These are phyloP conservation scores for Sitophilus oryzae DNA, from an alignment of 1,140 invertebrate genomes.

Conservation along the genomic window DNA sequence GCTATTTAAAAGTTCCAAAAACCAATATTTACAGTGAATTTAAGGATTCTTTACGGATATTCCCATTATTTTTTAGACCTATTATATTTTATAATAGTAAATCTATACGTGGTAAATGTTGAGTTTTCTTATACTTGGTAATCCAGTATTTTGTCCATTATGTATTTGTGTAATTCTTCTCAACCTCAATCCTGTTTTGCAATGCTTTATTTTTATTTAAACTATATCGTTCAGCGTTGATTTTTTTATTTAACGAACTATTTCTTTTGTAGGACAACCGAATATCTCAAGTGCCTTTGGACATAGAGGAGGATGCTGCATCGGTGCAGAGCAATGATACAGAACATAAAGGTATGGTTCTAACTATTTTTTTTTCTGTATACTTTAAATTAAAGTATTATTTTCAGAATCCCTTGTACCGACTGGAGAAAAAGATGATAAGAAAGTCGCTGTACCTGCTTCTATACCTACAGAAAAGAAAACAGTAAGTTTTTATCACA, in stretches of 20 bases:
- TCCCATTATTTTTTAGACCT: too few relatives aligned
- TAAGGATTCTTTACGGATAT: too few relatives aligned
- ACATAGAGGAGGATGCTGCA: constrained; percentile 83
- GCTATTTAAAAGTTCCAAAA: too few relatives aligned
- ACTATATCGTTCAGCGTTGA: too few relatives aligned
- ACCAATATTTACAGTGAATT: too few relatives aligned
- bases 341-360: constrained; percentile 58
- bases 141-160: too few relatives aligned
- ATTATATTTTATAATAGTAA: too few relatives aligned
- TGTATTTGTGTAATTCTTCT: too few relatives aligned
- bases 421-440: constrained; percentile 31
- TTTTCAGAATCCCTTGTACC: constrained; percentile 10
- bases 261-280: constrained; percentile 66
- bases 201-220: too few relatives aligned
- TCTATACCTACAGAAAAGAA: constrained; percentile 47
- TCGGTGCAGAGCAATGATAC: constrained; percentile 73
- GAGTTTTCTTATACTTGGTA: too few relatives aligned
- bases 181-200: too few relatives aligned
- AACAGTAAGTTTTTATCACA: constrained; percentile 44
- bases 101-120: too few relatives aligned
- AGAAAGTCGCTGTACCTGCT: constrained; percentile 37
- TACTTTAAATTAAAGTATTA: background rate
- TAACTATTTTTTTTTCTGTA: background rate
- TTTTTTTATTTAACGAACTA: background rate
- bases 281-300: constrained; percentile 77